These are phyloP conservation scores for Coranthus polyacanthus DNA, from an alignment of 2,797 vertebrate genomes.

Conservation along the genomic window DNA sequence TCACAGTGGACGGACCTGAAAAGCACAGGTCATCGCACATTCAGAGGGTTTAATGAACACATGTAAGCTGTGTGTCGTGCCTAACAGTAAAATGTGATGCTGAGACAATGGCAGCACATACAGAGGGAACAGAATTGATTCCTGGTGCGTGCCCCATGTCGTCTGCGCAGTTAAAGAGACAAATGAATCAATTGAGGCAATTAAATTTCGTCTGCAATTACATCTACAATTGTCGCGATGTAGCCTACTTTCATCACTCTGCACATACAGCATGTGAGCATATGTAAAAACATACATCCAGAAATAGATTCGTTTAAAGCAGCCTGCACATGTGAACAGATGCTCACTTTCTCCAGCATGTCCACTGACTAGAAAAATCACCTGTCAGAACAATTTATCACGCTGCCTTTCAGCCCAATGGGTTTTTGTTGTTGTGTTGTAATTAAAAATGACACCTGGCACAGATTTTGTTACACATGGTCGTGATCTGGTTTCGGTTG, in stretches of 20 bases:
- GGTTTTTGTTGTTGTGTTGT: slow-evolving; percentile 32
- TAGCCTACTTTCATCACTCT: slow-evolving; percentile 22
- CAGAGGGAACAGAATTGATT: too few relatives aligned
- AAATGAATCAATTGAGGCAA: too few relatives aligned
- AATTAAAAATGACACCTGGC: slow-evolving; percentile 71
- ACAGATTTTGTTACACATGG: slow-evolving; percentile 22
- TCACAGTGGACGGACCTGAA: too few relatives aligned
- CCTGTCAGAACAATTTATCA: slow-evolving; percentile 48
- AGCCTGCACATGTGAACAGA: slow-evolving; percentile 45
- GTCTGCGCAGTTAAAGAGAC: too few relatives aligned
- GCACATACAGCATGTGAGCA: neutral
- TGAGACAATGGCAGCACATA: too few relatives aligned
- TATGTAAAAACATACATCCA: slow-evolving; percentile 22
- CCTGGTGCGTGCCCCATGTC: too few relatives aligned
- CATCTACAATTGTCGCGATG: slow-evolving; percentile 5
- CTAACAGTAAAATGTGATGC: too few relatives aligned
- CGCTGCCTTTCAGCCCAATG: slow-evolving; percentile 39
- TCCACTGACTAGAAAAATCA: slow-evolving; percentile 45
- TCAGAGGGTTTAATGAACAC: too few relatives aligned
- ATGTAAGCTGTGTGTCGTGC: too few relatives aligned
- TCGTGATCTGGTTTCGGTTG: slow-evolving; percentile 29
- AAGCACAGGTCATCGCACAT: too few relatives aligned
- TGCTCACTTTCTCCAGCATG: slow-evolving; percentile 44
- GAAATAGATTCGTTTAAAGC: slow-evolving; percentile 30
- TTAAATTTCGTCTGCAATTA: neutral